A percentile compares a stretch with the other conserved stretches of the same genome.
These are phyloP conservation scores for Sturnira hondurensis DNA, from an alignment of 2,113 vertebrate species.

Conservation along the genomic window DNA sequence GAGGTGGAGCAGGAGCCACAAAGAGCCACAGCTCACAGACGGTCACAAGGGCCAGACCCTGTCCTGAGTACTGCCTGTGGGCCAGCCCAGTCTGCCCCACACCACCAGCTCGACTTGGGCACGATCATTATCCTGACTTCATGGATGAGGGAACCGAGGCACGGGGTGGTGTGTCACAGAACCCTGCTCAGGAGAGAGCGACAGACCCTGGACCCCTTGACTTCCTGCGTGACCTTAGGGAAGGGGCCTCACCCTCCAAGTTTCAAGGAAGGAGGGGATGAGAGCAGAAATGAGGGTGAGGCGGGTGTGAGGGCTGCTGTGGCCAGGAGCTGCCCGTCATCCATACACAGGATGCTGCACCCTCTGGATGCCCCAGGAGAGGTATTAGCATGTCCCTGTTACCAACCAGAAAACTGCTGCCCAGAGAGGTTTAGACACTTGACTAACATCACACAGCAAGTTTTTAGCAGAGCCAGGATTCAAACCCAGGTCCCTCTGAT, in stretches of 20 bases:
- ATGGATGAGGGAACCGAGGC: not conserved
- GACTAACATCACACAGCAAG: not conserved
- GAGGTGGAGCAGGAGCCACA: not conserved
- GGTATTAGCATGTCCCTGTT: not conserved
- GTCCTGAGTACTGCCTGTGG: fast-evolving
- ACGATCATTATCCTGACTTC: not conserved
- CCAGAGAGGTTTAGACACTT: no score
- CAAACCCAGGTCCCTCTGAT: not conserved
- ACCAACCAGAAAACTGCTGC: not conserved
- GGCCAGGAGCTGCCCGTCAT: not conserved
- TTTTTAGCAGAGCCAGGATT: not conserved
- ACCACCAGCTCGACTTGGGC: not conserved
- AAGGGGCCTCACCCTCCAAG: not conserved
- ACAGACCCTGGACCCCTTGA: no score
- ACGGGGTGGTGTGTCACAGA: not conserved
- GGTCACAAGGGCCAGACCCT: not conserved
- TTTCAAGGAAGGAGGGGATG: not conserved
- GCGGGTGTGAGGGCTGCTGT: no score
- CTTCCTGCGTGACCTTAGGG: not conserved
- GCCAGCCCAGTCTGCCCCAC: not conserved
- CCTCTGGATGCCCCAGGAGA: not conserved
- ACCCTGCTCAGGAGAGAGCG: not conserved
- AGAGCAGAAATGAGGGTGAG: not conserved
- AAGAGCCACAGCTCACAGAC: not conserved
- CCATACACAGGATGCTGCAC: not conserved